A percentile compares a stretch with the other conserved stretches of the same genome.
phyloP scores from a whole-genome alignment of 1,140 invertebrate genomes.

The Proctacanthus coquilletti region DNA sequence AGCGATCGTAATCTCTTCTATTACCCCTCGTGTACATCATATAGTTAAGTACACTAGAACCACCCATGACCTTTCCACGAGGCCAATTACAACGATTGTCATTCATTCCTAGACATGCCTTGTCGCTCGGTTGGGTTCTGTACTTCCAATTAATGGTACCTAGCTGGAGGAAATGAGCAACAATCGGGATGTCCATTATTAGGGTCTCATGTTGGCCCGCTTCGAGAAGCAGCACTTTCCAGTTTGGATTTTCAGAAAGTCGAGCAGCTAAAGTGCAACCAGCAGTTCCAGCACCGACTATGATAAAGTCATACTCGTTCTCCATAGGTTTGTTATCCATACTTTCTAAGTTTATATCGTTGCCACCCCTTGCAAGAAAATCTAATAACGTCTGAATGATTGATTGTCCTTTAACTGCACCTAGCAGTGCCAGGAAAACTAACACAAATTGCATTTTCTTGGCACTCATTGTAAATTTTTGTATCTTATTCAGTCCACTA shows the following conservation, averaged over 20 bases:
- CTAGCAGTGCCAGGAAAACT: too few relatives aligned
- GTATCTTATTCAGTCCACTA: too few relatives aligned
- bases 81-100: slow-evolving; percentile 50
- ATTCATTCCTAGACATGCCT: slow-evolving; percentile 30
- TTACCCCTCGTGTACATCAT: slow-evolving; percentile 80
- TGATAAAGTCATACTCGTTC: slow-evolving; percentile 41
- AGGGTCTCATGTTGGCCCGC: slow-evolving; percentile 42
- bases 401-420: too few relatives aligned
- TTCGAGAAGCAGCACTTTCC: slow-evolving; percentile 50
- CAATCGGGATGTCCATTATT: slow-evolving; percentile 50
- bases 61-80: slow-evolving; percentile 63
- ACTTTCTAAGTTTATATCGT: slow-evolving; percentile 16
- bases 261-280: slow-evolving; percentile 52
- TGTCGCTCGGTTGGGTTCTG: slow-evolving; percentile 40
- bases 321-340: slow-evolving; percentile 25
- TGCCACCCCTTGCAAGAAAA: slow-evolving; percentile 18
- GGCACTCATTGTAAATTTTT: too few relatives aligned
- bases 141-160: slow-evolving; percentile 51
- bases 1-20: slow-evolving; percentile 58
- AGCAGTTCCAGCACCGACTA: slow-evolving; percentile 57
- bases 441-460: too few relatives aligned
- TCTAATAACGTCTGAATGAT: slow-evolving; percentile 10
- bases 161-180: slow-evolving; percentile 44
- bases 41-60: slow-evolving; percentile 73
- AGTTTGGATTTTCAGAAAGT: slow-evolving; percentile 39